Percentiles rank a stretch among this genome's conserved stretches.
phyloP scores from a whole-genome alignment of 2,797 vertebrate genomes.

The Enteromius treurensis region DNA sequence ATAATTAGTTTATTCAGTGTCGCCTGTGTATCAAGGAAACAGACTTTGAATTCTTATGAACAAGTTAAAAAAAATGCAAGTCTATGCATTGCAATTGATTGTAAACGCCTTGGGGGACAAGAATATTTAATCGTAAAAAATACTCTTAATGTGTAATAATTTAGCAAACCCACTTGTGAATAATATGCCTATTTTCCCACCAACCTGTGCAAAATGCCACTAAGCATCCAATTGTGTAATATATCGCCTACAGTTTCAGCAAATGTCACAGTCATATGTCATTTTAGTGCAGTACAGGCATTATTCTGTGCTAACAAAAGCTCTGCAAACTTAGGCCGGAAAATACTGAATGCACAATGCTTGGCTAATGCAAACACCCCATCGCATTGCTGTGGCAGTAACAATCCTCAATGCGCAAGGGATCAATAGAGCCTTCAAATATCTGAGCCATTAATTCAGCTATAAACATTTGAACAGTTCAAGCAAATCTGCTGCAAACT shows the following conservation, averaged over 20 bases:
- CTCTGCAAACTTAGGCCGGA: not conserved
- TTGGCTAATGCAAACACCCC: not conserved
- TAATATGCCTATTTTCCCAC: not conserved
- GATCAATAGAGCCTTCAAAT: not conserved
- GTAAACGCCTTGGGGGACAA: conserved; percentile 7
- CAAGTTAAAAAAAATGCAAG: not conserved
- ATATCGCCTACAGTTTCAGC: conserved; percentile 3
- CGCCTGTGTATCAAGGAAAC: conserved; percentile 10
- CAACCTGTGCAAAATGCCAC: conserved; percentile 7
- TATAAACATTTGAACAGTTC: not conserved
- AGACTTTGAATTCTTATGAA: conserved; percentile 27
- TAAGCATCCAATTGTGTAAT: conserved; percentile 23
- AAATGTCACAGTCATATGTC: conserved; percentile 31
- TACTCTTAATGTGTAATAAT: conserved; percentile 27
- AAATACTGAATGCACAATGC: not conserved
- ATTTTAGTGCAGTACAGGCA: conserved; percentile 15
- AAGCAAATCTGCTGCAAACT: not conserved
- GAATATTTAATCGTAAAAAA: conserved; percentile 6
- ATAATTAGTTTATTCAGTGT: conserved; percentile 4
- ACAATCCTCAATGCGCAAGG: not conserved
- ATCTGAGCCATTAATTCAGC: not conserved
- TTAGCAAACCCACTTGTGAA: conserved; percentile 30
- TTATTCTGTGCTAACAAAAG: not conserved
- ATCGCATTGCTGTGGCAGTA: not conserved
- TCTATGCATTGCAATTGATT: conserved; percentile 19